Evolutionary conservation across 1,140 invertebrate species (phyloP), one percentile per base, ranked within the genome.

Genomic region (Drosophila sp.): DNA sequence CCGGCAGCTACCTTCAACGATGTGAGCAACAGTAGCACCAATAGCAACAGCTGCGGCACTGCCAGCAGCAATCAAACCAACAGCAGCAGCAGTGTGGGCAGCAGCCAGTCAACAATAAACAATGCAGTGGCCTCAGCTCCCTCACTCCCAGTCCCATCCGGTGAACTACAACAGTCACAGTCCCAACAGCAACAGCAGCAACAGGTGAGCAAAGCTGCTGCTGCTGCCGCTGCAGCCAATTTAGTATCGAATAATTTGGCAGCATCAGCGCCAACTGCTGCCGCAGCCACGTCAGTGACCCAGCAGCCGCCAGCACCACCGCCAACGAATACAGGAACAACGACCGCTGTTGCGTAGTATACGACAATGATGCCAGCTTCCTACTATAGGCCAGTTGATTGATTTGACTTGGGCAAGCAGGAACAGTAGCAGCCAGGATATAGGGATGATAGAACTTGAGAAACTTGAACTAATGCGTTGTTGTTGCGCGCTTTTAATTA

Each of bases 271-370:
- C 62, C 72, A 50, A 32, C 66, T 23, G 41, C 62, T 8, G 72
- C 60, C n/a, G 55, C 68, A 11, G 62, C 78, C 11, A n/a, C 77
- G 25, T 41, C 83, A 29, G 76, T 80, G 35, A 55, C 78, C 29
- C 55, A 50, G 2, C 66, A 82, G n/a, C 71, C 89, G 7, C 64
- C 82, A 63, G 72, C 89, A 60, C 69, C 90, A 41, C 78, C 90
- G 32, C 76, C 82, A 73, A 75, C 90, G n/a, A 82, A 90, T 70
- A 70, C 86, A 40, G 87, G 79, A 60, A 92, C 91, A 61, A 92
- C 91, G 38, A 85, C 91, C 30, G 91, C 91, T 41, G 91, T 92
- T 92, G 91, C 91, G 91, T 92, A 92, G 91, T 92, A 91, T 69
- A 92, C 80, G 72, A 85, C 85, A 70, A 89, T 90, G 80, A 64